A percentile compares a stretch with the other conserved stretches of the same genome.
These are phyloP conservation scores for Epiblema foenella DNA, from an alignment of 2,888 invertebrate species.

Conservation along the genomic window DNA sequence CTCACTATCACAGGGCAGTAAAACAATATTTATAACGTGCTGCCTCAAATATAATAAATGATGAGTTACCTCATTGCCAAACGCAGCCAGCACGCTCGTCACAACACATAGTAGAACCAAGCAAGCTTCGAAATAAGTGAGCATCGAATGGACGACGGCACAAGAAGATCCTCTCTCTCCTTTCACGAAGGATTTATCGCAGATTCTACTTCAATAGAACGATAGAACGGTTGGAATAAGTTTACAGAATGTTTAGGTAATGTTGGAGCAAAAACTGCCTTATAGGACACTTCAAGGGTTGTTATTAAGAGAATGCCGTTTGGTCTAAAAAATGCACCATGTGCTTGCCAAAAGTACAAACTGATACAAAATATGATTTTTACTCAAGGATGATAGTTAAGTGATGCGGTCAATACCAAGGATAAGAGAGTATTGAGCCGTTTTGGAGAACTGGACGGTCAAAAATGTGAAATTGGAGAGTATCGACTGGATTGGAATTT, in stretches of 20 bases:
- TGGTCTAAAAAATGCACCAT: neutral
- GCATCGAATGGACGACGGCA: conserved; percentile 55
- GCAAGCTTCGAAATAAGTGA: conserved; percentile 67
- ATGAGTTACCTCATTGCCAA: conserved; percentile 48
- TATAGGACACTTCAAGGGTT: neutral
- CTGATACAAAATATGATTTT: neutral
- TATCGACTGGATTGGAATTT: neutral
- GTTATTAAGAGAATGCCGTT: neutral
- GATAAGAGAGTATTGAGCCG: conserved; percentile 9
- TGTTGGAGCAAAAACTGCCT: neutral
- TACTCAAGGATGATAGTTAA: neutral
- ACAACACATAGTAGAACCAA: conserved; percentile 74
- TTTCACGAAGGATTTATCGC: neutral
- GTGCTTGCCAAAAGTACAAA: neutral
- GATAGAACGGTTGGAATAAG: neutral
- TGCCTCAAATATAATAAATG: conserved; percentile 14
- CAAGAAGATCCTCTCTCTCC: neutral
- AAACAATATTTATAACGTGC: neutral
- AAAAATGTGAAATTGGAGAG: neutral
- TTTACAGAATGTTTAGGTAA: neutral
- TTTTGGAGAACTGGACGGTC: neutral
- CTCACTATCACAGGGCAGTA: neutral
- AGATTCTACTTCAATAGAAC: neutral
- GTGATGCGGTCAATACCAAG: conserved; percentile 24
- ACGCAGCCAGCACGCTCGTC: conserved; percentile 64